Base-by-base conservation (phyloP, 2,888 invertebrate genomes). In the Diarsia rubi region DNA sequence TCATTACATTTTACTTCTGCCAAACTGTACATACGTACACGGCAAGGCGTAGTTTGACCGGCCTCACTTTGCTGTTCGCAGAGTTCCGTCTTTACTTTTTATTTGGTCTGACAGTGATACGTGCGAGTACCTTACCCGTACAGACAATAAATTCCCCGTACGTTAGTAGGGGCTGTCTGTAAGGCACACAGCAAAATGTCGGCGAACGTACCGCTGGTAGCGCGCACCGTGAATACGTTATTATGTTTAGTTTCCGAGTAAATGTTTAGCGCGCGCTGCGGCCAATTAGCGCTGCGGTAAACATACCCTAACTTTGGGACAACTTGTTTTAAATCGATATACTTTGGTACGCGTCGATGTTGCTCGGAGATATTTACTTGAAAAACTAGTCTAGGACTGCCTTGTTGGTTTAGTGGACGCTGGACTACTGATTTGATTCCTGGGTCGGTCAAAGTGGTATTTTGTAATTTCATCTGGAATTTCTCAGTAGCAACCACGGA, bases 161-260 rank as follows among this genome's bases (percentile, higher is more conserved):
- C 83, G 59, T 60, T 75, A 45, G 88, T 86, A 86, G 83, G 86
- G 86, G 79, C 19, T 57, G 66, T 42, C 59, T 12, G 49, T 19
- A 69, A 69, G 83, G 69, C 69, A 68, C 77, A 82, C 80, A 80
- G 69, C 78, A 84, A 87, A 88, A 84, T 82, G 87, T 86, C 86
- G 86, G 82, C 81, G 85, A 87, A 88, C 87, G 86, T 82, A 78
- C 81, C 78, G 86, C 90, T 89, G 87, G 86, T 81, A 78, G 81
- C 78, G 86, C 90, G 89, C 88, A 78, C 73, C 79, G 88, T 90
- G 92, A 92, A 92, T 92, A 90, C 91, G 88, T 89, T 89, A 92
- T 90, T 87, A 82, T 87, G 89, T 86, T 90, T 87, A 81, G 88
- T 88, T 91, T 89, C 85, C 86, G 81, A 84, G 87, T 88, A 89